A percentile compares a stretch with the other conserved stretches of the same genome.
These are phyloP conservation scores for Ceriagrion tenellum DNA, from an alignment of 2,888 invertebrate species.

Conservation along the genomic window DNA sequence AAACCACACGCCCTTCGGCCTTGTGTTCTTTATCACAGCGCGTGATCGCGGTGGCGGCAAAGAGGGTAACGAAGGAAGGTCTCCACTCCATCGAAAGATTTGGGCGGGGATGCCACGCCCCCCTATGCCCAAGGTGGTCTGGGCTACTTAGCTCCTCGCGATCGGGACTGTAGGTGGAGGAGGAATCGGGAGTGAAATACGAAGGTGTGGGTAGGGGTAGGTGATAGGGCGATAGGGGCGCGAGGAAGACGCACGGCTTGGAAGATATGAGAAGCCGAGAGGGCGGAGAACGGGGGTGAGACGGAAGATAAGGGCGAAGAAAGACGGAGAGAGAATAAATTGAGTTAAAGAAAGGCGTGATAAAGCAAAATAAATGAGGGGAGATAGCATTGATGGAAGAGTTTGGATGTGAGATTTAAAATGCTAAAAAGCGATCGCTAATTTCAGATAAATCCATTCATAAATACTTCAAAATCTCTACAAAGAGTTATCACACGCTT, in stretches of 20 bases:
- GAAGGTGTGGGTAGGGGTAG: no score
- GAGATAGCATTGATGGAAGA: not conserved
- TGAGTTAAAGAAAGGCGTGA: not conserved
- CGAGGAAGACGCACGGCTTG: no score
- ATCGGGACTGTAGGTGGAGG: not conserved
- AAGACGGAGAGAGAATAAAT: not conserved
- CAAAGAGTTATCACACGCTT: no score
- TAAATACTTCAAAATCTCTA: no score
- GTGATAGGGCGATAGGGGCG: no score
- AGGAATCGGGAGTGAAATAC: not conserved
- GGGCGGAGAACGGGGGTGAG: not conserved
- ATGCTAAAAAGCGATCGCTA: no score
- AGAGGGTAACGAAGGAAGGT: not conserved
- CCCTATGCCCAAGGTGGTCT: not conserved
- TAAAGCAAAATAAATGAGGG: not conserved
- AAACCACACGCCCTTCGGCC: no score
- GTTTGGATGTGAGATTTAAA: no score
- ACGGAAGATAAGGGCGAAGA: not conserved
- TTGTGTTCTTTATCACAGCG: no score
- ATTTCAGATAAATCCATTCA: no score
- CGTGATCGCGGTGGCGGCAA: not conserved
- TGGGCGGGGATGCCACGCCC: not conserved
- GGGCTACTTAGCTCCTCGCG: not conserved
- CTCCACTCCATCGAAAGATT: not conserved
- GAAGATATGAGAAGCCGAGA: no score